Evolutionary conservation across 2,113 vertebrate genomes (phyloP).

Genomic region (Perca fluviatilis): DNA sequence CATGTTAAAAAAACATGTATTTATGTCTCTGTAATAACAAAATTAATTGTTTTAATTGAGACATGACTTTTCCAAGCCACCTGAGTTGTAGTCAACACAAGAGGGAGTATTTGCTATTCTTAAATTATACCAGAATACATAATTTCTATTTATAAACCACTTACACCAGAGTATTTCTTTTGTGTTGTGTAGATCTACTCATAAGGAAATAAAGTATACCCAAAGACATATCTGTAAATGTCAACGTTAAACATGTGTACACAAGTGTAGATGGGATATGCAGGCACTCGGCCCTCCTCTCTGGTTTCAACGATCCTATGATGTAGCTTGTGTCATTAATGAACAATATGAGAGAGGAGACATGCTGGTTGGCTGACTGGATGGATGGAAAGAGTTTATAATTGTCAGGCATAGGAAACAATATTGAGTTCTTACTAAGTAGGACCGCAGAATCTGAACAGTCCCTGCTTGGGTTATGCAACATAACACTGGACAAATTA

Average conservation of each 20-base stretch:
- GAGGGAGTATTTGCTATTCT: not conserved
- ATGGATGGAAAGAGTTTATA: not conserved
- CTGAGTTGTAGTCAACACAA: not conserved
- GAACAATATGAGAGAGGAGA: conserved; percentile 15
- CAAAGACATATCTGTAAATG: not conserved
- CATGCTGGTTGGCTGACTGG: conserved; percentile 8
- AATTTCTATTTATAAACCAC: not conserved
- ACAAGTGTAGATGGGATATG: not conserved
- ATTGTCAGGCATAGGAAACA: not conserved
- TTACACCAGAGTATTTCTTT: not conserved
- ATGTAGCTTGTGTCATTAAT: conserved; percentile 13
- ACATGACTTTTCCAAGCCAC: not conserved
- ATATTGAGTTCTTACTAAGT: not conserved
- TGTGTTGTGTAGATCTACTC: not conserved
- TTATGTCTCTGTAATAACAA: not conserved
- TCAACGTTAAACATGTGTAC: not conserved
- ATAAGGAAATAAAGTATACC: not conserved
- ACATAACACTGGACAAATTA: not conserved
- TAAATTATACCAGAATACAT: not conserved
- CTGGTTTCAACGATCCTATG: not conserved
- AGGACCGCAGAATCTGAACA: not conserved
- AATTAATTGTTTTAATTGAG: not conserved
- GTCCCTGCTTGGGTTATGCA: not conserved
- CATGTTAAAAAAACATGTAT: not conserved
- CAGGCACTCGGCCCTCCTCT: not conserved